Evolutionary conservation across 1,140 invertebrate genomes (phyloP).

Genomic region (Panulirus ornatus): DNA sequence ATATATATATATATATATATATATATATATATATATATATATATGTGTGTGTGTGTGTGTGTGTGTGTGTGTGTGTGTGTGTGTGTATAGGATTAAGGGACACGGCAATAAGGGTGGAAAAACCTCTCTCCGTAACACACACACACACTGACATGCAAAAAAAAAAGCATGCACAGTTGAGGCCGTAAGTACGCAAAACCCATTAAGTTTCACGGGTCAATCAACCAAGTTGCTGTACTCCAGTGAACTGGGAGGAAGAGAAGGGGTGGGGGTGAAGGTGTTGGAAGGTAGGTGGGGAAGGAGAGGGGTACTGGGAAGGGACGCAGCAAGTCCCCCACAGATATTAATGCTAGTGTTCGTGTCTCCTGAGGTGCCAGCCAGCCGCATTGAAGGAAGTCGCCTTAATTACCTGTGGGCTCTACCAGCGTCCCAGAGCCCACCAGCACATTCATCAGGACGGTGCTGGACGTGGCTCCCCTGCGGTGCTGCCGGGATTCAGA

Average conservation of each 20-base stretch:
- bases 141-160: background rate
- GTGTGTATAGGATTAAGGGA: background rate
- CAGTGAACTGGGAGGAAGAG: background rate
- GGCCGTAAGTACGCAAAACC: background rate
- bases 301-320: no score
- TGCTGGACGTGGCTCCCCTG: no score
- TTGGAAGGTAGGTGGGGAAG: no score
- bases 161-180: background rate
- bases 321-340: no score
- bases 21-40: conserved; percentile 39
- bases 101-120: background rate
- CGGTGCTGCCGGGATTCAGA: no score
- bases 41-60: conserved; percentile 16
- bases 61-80: background rate
- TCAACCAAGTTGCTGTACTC: background rate
- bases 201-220: background rate
- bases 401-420: no score
- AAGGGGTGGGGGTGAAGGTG: no score
- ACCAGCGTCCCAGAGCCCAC: no score
- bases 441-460: no score
- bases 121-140: background rate
- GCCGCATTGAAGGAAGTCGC: no score
- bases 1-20: conserved; percentile 52
- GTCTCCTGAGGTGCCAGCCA: no score
- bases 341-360: no score